Evolutionary conservation across 2,888 invertebrate species (phyloP), one percentile per base, ranked within the genome.

Genomic region (Dendrolimus pini): DNA sequence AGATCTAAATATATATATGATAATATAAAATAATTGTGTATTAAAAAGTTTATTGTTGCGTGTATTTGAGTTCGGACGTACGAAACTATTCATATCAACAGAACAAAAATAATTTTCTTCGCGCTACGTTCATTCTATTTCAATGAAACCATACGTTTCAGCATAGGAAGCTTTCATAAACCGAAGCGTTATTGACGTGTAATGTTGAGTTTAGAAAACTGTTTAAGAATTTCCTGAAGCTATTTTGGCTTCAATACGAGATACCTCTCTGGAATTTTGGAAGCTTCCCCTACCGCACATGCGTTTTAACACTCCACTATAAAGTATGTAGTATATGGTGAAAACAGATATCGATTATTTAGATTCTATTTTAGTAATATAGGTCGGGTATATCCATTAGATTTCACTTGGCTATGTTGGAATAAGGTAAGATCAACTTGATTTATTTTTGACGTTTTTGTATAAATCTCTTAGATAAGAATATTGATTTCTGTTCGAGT

Each of bases 311-410:
- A 70, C 74, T 68, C 72, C 70, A 71, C 70, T 70, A 66, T 64
- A 60, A 62, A 62, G 62, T 70, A 75, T 75, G 73, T 71, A 47
- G 73, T 71, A 47, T 68, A 72, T 71, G 66, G 78, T 74, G 74
- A 74, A 80, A 82, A 85, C 82, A 80, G 79, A 83, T 83, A 87
- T 87, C 84, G 82, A 87, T 87, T 74, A 71, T 72, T 74, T 72
- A 47, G 74, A 74, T 77, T 75, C 79, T 82, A 75, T 82, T 82
- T 73, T 69, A 62, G 82, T 78, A 69, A 78, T 75, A 73, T 77
- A 75, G 81, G 78, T 77, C 78, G 63, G 54, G 61, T 64, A 63
- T 62, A 61, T 60, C 59, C 60, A 59, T 57, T 60, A 47, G 54
- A 55, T 52, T 56, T 52, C 59, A 62, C 58, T 60, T 58, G 54